Conservation (phyloP, 2,113 vertebrate species). For the Myxocyprinus asiaticus region DNA sequence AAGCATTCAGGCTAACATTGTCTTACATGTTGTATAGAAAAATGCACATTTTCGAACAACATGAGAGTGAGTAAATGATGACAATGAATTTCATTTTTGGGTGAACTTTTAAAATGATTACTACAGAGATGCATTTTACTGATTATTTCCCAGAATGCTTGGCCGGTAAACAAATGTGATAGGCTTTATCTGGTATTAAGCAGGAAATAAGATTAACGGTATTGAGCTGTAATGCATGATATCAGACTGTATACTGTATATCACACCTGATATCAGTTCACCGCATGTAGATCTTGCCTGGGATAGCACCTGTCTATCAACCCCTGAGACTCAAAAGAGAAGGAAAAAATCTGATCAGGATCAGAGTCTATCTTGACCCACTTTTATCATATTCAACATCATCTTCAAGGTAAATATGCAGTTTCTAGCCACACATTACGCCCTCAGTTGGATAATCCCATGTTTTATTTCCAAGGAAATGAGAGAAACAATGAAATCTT, state of each 20-base stretch:
- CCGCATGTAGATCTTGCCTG: background rate
- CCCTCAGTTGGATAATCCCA: slow-evolving; percentile 23
- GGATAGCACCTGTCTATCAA: background rate
- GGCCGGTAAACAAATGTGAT: background rate
- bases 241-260: background rate
- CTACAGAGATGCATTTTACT: slow-evolving; percentile 1
- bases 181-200: too few relatives aligned
- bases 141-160: slow-evolving; percentile 3
- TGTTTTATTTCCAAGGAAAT: slow-evolving; percentile 6
- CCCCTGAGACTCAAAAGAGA: slow-evolving; percentile 10
- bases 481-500: slow-evolving; percentile 17
- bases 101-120: too few relatives aligned
- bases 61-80: too few relatives aligned
- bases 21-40: too few relatives aligned
- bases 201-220: too few relatives aligned
- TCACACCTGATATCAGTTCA: background rate
- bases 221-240: too few relatives aligned
- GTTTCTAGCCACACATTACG: slow-evolving; percentile 1
- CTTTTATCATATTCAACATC: slow-evolving; percentile 1
- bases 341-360: background rate
- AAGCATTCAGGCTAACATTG: too few relatives aligned
- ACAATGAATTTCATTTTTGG: too few relatives aligned
- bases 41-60: too few relatives aligned
- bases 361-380: slow-evolving; percentile 32
- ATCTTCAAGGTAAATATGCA: background rate